A percentile compares a stretch with the other conserved stretches of the same genome.
Evolutionary conservation across 2,113 vertebrate species (phyloP).

Genomic region (Chloroceryle aenea): DNA sequence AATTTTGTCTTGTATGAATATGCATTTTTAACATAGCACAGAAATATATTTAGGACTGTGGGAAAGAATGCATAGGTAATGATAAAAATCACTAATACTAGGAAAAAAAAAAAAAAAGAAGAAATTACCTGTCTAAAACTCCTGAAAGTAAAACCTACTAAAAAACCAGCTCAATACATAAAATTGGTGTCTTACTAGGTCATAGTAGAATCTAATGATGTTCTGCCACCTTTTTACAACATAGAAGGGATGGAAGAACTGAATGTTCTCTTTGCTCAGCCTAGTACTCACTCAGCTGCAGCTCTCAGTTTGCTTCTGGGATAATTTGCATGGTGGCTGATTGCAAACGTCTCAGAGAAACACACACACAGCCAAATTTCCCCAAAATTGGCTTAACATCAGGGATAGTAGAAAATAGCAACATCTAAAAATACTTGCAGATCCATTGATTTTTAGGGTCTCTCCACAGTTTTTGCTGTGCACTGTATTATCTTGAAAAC

Average conservation of each 20-base stretch:
- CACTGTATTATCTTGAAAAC: conserved; percentile 20
- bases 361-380: conserved; percentile 41
- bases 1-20: not conserved
- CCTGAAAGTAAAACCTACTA: not conserved
- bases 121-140: not conserved
- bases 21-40: not conserved
- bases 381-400: conserved; percentile 42
- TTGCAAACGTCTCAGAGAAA: conserved; percentile 46
- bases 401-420: conserved; percentile 54
- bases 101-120: not conserved
- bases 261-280: conserved; percentile 38
- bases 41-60: not conserved
- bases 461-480: conserved; percentile 52
- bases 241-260: not conserved
- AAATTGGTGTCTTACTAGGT: not conserved
- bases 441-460: conserved; percentile 64
- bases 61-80: not conserved
- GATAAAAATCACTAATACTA: not conserved
- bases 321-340: conserved; percentile 46
- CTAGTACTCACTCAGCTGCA: conserved; percentile 15
- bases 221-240: not conserved
- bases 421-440: conserved; percentile 53
- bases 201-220: not conserved
- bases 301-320: conserved; percentile 52
- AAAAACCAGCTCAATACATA: not conserved